Evolutionary conservation across 2,113 vertebrate species (phyloP).

Genomic region (Tragelaphus imberbis): DNA sequence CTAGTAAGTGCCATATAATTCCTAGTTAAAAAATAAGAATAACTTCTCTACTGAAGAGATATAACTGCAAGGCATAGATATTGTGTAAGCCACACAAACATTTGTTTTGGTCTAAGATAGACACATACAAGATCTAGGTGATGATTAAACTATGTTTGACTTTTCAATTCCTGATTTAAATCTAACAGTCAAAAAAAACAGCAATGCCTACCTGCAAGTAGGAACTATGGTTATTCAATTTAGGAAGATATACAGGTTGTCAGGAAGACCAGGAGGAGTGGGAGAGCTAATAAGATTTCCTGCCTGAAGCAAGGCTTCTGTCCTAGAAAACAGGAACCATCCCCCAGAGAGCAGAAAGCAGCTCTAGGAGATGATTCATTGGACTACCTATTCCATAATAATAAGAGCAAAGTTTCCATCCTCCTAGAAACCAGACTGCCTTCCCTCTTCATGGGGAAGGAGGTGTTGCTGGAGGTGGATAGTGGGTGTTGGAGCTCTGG

Average conservation of each 20-base stretch:
- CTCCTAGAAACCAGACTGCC: not conserved
- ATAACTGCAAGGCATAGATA: not conserved
- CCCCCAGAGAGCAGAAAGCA: not conserved
- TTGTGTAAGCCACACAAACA: not conserved
- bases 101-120: not conserved
- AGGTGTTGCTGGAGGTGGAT: accelerated
- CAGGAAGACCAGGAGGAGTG: not conserved
- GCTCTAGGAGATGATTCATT: not conserved
- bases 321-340: not conserved
- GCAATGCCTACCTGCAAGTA: not conserved
- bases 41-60: not conserved
- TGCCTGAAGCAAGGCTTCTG: not conserved
- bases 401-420: not conserved
- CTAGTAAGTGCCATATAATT: not conserved
- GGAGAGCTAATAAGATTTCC: not conserved
- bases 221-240: not conserved
- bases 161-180: not conserved
- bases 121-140: not conserved
- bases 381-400: not conserved
- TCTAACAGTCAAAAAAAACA: not conserved
- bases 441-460: accelerated
- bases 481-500: not conserved
- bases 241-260: not conserved
- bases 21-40: not conserved
- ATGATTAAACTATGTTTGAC: not conserved